Percentiles rank a stretch among this genome's conserved stretches.
phyloP scores from a whole-genome alignment of 1,140 invertebrate species.

The Mercenaria mercenaria region DNA sequence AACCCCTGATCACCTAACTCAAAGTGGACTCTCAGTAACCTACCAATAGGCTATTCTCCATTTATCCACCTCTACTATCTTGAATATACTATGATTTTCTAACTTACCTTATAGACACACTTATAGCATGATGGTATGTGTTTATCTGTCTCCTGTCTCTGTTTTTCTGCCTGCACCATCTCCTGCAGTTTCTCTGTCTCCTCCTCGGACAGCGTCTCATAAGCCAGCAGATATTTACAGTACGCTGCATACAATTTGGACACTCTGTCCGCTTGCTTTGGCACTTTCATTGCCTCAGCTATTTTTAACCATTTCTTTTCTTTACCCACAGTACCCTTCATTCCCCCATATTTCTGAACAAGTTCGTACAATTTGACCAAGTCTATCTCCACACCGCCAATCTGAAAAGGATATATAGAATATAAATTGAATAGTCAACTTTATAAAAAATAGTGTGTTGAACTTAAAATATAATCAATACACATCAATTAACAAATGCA shows the following conservation, averaged over 20 bases:
- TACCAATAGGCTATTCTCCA: too few relatives aligned
- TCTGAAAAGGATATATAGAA: slow-evolving; percentile 87
- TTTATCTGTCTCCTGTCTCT: slow-evolving; percentile 70
- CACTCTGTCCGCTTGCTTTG: slow-evolving; percentile 92
- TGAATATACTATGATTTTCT: too few relatives aligned
- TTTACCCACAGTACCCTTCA: slow-evolving; percentile 96
- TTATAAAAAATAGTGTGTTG: too few relatives aligned
- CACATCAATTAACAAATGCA: too few relatives aligned
- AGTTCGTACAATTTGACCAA: slow-evolving; percentile 94
- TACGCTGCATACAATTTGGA: slow-evolving; percentile 96
- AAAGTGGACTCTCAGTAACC: too few relatives aligned
- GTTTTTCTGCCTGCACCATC: slow-evolving; percentile 84
- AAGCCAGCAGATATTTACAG: slow-evolving; percentile 96
- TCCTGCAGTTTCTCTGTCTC: slow-evolving; percentile 93
- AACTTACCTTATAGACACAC: slow-evolving; percentile 62
- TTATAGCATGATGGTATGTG: slow-evolving; percentile 33
- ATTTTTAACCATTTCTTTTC: slow-evolving; percentile 94
- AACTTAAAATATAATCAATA: too few relatives aligned
- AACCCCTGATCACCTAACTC: too few relatives aligned
- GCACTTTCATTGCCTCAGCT: slow-evolving; percentile 95
- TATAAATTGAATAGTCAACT: too few relatives aligned
- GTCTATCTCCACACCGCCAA: slow-evolving; percentile 96
- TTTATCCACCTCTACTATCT: too few relatives aligned
- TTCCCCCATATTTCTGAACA: slow-evolving; percentile 94
- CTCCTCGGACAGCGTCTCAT: slow-evolving; percentile 93